phyloP scores from a whole-genome alignment of 2,113 vertebrate genomes.

The Excalfactoria chinensis region DNA sequence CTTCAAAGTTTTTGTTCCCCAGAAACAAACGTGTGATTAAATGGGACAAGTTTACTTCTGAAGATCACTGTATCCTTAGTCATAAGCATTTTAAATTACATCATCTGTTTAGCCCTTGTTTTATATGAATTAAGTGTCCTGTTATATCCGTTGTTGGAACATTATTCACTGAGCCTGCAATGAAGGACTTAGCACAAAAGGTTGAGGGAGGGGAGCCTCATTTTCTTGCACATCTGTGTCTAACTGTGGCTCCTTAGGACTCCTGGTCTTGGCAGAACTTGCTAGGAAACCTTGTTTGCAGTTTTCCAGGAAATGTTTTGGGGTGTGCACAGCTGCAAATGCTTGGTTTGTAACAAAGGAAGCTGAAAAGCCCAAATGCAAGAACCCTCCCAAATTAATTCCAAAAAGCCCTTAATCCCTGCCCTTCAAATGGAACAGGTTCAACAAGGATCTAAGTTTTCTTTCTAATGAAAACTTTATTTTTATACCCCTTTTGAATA shows the following conservation, averaged over 20 bases:
- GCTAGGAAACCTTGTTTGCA: not conserved
- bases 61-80: not conserved
- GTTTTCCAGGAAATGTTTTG: not conserved
- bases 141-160: not conserved
- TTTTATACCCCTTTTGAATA: not conserved
- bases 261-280: not conserved
- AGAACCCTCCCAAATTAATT: not conserved
- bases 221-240: not conserved
- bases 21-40: not conserved
- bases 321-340: not conserved
- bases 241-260: not conserved
- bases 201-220: not conserved
- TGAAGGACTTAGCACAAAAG: not conserved
- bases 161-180: not conserved
- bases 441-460: not conserved
- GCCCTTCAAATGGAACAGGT: not conserved
- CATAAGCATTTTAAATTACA: not conserved
- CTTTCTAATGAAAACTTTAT: not conserved
- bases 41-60: not conserved
- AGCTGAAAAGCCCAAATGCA: not conserved
- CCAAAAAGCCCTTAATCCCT: not conserved
- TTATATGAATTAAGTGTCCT: not conserved
- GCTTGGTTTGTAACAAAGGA: not conserved
- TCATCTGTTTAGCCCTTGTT: not conserved
- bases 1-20: not conserved